A percentile compares a stretch with the other conserved stretches of the same genome.
phyloP scores from a whole-genome alignment of 2,113 vertebrate genomes.

The Xyrauchen texanus region DNA sequence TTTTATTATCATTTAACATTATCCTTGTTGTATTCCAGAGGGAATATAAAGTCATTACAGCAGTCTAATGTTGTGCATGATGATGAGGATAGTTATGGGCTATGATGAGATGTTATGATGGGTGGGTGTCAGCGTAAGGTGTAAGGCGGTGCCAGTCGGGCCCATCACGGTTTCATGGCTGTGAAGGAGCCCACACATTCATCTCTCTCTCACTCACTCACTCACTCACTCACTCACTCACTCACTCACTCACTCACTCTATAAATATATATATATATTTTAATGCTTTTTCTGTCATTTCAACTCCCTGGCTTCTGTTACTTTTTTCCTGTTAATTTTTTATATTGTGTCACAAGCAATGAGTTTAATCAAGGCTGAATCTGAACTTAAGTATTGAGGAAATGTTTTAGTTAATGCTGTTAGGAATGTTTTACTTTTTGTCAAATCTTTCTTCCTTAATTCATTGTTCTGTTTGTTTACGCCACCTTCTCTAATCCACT shows the following conservation, averaged over 20 bases:
- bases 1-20: not conserved
- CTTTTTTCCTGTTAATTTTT: slow-evolving; percentile 1
- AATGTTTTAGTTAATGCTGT: slow-evolving; percentile 35
- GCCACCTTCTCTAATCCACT: slow-evolving; percentile 27
- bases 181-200: too few species aligned
- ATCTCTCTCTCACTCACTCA: slow-evolving; percentile 20
- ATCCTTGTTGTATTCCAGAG: not conserved
- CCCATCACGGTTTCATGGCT: slow-evolving; percentile 26
- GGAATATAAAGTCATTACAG: not conserved
- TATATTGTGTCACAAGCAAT: not conserved
- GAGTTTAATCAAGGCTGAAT: slow-evolving; percentile 34
- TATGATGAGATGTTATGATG: slow-evolving; percentile 34
- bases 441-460: slow-evolving; percentile 27
- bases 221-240: slow-evolving; percentile 25
- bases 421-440: slow-evolving; percentile 5
- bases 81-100: slow-evolving; percentile 9
- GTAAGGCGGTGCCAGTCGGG: slow-evolving; percentile 44
- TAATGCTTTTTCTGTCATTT: not conserved
- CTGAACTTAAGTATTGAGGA: slow-evolving; percentile 15
- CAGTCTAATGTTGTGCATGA: not conserved
- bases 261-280: not conserved
- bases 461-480: slow-evolving; percentile 37
- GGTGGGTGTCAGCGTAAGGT: slow-evolving; percentile 21
- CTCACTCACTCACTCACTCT: not conserved
- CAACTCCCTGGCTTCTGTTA: not conserved